Evolutionary conservation across 2,797 vertebrate genomes (phyloP), one percentile per base, ranked within the genome.

Genomic region (Loris lydekkerianus): DNA sequence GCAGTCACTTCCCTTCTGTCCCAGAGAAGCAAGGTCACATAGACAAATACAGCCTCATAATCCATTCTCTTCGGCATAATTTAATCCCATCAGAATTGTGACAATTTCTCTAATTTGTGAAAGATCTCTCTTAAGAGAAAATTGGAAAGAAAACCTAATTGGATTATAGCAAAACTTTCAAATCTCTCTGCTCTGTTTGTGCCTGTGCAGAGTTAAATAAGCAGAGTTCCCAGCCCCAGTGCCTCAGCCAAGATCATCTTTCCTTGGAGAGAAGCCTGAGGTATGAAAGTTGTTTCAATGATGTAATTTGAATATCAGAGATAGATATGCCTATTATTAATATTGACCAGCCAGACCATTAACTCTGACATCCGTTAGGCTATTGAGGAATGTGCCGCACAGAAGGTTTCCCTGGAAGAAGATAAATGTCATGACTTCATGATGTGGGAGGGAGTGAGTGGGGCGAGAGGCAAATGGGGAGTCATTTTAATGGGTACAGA

Each of bases 51-150:
- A 85, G 46, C 25, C 1, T 43, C 83, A 49, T 43, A 83, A 43
- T 76, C 56, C 31, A 34, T 27, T 76, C n/a, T 53, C 1, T 63
- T 20, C 40, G 96, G 77, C 85, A 93, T 93, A 88, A 82, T 80
- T 75, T 82, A 90, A 49, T 53, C 76, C 34, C 65, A 14, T 81
- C 18, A 78, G 76, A 87, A 82, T 27, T 85, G 31, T 65, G 37
- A 85, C 29, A 27, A 21, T 58, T 84, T 93, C 60, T 93, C 37
- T 72, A 53, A 92, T 40, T 31, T 49, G 18, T 11, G 31, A 49
- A 69, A 89, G 56, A 88, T 37, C 34, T 56, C 49, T 83, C 53
- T 73, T 40, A 49, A 85, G 86, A 93, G 95, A 63, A 91, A 89
- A 83, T 17, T 31, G 56, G 20, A 81, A 85, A 46, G 37, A 65